Percentiles rank a stretch among this genome's conserved stretches.
These are phyloP conservation scores for Pristionchus exspectatus DNA, from an alignment of 2,888 invertebrate species.

Conservation along the genomic window DNA sequence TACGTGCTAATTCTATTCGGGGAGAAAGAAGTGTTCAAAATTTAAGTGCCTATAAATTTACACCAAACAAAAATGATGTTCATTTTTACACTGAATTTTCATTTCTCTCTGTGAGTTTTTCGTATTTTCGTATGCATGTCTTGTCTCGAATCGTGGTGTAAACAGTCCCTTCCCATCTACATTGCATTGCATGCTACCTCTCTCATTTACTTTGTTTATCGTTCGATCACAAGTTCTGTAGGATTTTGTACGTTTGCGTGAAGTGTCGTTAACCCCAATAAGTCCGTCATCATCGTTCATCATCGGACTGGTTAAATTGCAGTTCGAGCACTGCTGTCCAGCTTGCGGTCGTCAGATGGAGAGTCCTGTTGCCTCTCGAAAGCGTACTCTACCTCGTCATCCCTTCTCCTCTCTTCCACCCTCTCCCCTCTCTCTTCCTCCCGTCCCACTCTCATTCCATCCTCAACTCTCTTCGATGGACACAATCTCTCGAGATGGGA, in stretches of 20 bases:
- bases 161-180: neutral
- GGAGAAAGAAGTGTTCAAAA: neutral
- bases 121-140: neutral
- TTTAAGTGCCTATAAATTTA: neutral
- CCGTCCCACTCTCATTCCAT: constrained; percentile 45
- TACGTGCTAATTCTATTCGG: constrained; percentile 24
- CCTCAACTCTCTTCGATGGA: constrained; percentile 48
- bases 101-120: neutral
- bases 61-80: neutral
- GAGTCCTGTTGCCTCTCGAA: constrained; percentile 19
- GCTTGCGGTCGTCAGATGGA: constrained; percentile 12
- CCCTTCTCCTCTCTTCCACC: constrained; percentile 52
- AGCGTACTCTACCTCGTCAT: constrained; percentile 25
- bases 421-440: constrained; percentile 55
- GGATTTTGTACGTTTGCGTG: neutral
- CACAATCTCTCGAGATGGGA: constrained; percentile 57
- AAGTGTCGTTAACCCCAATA: neutral
- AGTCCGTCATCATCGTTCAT: neutral
- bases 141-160: neutral
- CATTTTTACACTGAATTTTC: neutral
- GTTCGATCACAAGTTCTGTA: neutral
- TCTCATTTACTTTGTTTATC: constrained; percentile 40
- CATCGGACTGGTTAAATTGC: neutral
- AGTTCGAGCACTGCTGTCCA: constrained; percentile 47
- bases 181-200: neutral